Evolutionary conservation across 1,140 invertebrate genomes (phyloP).

Genomic region (Leptinotarsa texana): DNA sequence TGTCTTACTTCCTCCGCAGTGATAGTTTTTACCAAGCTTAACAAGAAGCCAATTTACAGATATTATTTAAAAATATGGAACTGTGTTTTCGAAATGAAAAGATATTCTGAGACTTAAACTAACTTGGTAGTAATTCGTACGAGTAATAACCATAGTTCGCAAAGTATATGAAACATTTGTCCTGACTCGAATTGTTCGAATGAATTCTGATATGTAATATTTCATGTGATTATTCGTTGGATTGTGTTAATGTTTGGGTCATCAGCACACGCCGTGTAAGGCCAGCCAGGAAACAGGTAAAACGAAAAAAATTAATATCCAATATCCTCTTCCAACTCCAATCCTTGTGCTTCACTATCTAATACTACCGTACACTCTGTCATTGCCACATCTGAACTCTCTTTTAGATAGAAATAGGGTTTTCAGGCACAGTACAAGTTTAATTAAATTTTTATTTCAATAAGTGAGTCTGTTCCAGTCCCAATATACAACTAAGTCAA

Average conservation of each 20-base stretch:
- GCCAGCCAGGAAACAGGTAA: conserved; percentile 37
- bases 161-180: neutral
- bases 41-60: too few species aligned
- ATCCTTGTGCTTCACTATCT: conserved; percentile 27
- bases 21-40: too few species aligned
- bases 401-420: conserved; percentile 14
- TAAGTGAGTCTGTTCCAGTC: neutral
- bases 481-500: neutral
- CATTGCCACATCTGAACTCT: conserved; percentile 25
- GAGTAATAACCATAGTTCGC: too few species aligned
- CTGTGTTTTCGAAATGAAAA: too few species aligned
- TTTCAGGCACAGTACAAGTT: conserved; percentile 13
- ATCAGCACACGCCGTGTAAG: conserved; percentile 9
- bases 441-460: neutral
- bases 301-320: conserved; percentile 9
- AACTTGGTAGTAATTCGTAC: too few species aligned
- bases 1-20: too few species aligned
- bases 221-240: neutral
- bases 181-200: neutral
- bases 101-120: too few species aligned
- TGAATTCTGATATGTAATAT: conserved; percentile 1
- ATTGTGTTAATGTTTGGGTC: neutral
- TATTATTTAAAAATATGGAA: too few species aligned
- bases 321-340: conserved; percentile 20
- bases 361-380: conserved; percentile 20